phyloP scores from a whole-genome alignment of 2,113 vertebrate species.

The Athene noctua region DNA sequence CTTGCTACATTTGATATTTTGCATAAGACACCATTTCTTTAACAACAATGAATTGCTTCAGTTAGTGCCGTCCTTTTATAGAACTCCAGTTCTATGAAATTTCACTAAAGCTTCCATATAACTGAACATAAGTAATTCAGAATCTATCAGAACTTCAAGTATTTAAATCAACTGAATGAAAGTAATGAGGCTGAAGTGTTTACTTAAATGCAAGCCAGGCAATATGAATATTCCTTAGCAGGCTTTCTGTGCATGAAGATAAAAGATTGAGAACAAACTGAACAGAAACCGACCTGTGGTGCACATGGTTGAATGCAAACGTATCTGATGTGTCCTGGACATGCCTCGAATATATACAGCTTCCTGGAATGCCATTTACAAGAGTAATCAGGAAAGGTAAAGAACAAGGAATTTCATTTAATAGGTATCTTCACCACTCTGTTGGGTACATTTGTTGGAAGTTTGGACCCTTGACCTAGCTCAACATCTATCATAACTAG shows the following conservation, averaged over 20 bases:
- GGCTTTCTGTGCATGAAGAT: neutral
- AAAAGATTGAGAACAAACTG: neutral
- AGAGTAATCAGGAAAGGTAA: neutral
- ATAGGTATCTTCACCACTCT: neutral
- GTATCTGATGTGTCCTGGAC: neutral
- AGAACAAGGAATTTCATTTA: neutral
- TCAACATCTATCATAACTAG: neutral
- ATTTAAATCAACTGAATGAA: neutral
- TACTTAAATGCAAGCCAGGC: neutral
- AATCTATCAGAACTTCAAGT: neutral
- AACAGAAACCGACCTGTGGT: neutral
- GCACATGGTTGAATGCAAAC: neutral
- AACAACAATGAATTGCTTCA: neutral
- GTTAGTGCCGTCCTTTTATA: neutral
- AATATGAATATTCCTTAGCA: neutral
- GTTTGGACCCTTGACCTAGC: neutral
- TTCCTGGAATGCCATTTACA: neutral
- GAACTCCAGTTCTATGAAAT: neutral
- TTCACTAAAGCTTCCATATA: neutral
- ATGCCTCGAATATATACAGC: accelerated
- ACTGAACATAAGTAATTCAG: neutral
- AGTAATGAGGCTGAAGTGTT: neutral
- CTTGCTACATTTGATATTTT: neutral
- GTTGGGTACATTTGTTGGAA: neutral
- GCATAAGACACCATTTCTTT: neutral